These are phyloP conservation scores for Heterotis niloticus DNA, from an alignment of 2,113 vertebrate genomes.

Conservation along the genomic window DNA sequence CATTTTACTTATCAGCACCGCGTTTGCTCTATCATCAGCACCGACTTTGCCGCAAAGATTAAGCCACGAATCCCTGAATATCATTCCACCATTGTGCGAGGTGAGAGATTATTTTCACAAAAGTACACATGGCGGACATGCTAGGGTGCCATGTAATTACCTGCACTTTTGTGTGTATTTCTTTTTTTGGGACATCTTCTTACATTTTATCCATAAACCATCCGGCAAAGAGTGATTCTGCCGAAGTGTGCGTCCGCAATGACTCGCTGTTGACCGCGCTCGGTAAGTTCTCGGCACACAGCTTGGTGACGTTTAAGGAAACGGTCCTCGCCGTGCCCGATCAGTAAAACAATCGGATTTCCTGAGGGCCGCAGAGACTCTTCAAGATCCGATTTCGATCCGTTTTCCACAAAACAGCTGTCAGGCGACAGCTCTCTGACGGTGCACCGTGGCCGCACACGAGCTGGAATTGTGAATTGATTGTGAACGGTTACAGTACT, in stretches of 20 bases:
- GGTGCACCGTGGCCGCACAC: not conserved
- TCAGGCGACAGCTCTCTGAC: not conserved
- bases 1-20: too few species aligned
- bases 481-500: not conserved
- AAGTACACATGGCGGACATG: too few species aligned
- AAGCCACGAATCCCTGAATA: too few species aligned
- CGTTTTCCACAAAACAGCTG: not conserved
- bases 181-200: too few species aligned
- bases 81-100: too few species aligned
- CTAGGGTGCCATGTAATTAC: too few species aligned
- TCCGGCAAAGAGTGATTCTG: too few species aligned
- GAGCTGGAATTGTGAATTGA: not conserved
- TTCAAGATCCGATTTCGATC: not conserved
- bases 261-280: not conserved
- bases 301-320: not conserved
- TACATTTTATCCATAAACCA: too few species aligned
- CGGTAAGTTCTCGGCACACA: not conserved
- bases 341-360: slow-evolving; percentile 1
- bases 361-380: not conserved
- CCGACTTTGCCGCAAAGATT: too few species aligned
- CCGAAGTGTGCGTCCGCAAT: not conserved
- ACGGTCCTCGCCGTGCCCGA: not conserved
- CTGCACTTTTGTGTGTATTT: too few species aligned
- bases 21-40: too few species aligned
- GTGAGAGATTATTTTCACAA: too few species aligned